A percentile compares a stretch with the other conserved stretches of the same genome.
Evolutionary conservation across 2,888 invertebrate genomes (phyloP).

Genomic region (Cephonodes hylas): DNA sequence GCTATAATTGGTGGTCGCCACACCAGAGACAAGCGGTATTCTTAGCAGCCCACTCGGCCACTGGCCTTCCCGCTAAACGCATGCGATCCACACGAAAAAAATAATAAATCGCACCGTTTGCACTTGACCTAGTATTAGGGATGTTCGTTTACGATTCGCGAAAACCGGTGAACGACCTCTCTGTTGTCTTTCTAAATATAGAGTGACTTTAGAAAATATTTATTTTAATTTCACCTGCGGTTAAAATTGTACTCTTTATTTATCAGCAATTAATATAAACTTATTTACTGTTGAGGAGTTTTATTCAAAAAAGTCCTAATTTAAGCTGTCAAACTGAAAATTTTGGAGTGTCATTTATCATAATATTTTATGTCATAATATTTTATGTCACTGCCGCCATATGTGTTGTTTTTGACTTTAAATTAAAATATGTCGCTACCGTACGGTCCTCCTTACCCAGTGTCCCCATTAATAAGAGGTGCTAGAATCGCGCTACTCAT

Average conservation of each 20-base stretch:
- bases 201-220: conserved; percentile 19
- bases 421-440: conserved; percentile 45
- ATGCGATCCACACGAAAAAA: conserved; percentile 55
- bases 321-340: neutral
- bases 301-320: neutral
- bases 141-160: conserved; percentile 35
- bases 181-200: conserved; percentile 27
- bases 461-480: conserved; percentile 69
- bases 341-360: too few relatives aligned
- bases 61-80: conserved; percentile 66
- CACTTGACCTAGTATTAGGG: conserved; percentile 74
- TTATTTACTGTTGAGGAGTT: too few relatives aligned
- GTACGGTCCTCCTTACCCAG: conserved; percentile 58
- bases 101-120: conserved; percentile 60
- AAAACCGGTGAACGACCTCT: conserved; percentile 47
- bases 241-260: neutral
- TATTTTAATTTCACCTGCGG: neutral
- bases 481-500: conserved; percentile 54
- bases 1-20: conserved; percentile 93
- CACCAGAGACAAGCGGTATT: conserved; percentile 83
- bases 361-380: too few relatives aligned
- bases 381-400: neutral
- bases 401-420: conserved; percentile 2
- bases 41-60: conserved; percentile 84
- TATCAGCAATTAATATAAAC: too few relatives aligned